Percentiles rank a stretch among this genome's conserved stretches.
Conservation (phyloP, 1,140 invertebrate species). For the Triops longicaudatus region DNA sequence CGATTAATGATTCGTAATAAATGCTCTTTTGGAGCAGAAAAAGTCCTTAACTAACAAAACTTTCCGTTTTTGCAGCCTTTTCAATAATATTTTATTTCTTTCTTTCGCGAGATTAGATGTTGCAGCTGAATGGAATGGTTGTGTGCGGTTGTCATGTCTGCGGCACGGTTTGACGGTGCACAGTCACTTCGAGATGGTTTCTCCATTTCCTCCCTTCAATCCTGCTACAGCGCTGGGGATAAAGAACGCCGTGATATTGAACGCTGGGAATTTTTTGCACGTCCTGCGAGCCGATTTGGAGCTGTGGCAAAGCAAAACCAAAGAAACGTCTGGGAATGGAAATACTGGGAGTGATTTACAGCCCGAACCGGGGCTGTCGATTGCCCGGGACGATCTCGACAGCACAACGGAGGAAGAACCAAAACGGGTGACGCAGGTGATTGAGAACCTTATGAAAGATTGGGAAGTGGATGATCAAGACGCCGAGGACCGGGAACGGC, state of each 20-base stretch:
- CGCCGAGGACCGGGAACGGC: neutral
- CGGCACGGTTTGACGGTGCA: slow-evolving; percentile 59
- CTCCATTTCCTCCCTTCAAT: slow-evolving; percentile 56
- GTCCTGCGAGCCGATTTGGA: slow-evolving; percentile 49
- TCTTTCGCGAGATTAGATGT: slow-evolving; percentile 39
- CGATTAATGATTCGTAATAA: no score
- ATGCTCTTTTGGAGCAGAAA: no score
- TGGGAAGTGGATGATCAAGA: neutral
- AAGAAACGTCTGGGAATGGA: neutral
- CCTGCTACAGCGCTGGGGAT: slow-evolving; percentile 52
- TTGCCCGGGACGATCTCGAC: neutral
- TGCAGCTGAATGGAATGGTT: slow-evolving; percentile 50
- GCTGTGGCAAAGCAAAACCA: slow-evolving; percentile 29
- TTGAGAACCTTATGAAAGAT: slow-evolving; percentile 9
- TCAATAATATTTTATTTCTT: slow-evolving; percentile 18
- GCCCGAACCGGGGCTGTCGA: neutral
- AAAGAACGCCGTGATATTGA: slow-evolving; percentile 55
- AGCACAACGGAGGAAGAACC: neutral
- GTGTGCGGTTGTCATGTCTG: slow-evolving; percentile 51
- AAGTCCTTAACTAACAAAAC: neutral
- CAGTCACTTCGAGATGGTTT: slow-evolving; percentile 56
- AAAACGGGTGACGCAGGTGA: neutral
- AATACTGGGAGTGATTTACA: neutral
- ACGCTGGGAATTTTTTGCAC: slow-evolving; percentile 62
- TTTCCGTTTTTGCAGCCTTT: neutral